Percentiles rank a stretch among this genome's conserved stretches.
phyloP scores from a whole-genome alignment of 2,797 vertebrate genomes.

The Salarias fasciatus region DNA sequence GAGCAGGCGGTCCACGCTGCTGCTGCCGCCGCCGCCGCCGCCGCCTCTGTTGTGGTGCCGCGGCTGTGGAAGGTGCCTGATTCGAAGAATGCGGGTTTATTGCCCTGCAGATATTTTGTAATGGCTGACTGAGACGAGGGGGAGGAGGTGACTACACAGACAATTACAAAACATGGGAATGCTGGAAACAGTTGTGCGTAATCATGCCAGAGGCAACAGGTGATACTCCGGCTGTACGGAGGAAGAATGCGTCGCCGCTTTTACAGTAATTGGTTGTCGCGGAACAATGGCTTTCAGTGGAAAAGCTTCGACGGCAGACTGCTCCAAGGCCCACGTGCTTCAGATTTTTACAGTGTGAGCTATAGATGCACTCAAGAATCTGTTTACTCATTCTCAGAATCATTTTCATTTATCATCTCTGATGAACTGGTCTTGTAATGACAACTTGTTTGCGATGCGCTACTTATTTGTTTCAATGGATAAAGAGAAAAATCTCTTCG shows the following conservation, averaged over 20 bases:
- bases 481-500: no score
- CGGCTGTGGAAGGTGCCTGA: conserved; percentile 30
- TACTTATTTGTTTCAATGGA: no score
- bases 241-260: no score
- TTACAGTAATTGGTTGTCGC: no score
- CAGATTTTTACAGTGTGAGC: no score
- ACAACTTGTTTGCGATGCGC: no score
- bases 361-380: no score
- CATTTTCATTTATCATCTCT: not conserved
- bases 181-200: conserved; percentile 52
- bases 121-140: conserved; percentile 44
- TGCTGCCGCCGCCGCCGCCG: conserved; percentile 6
- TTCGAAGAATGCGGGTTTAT: conserved; percentile 48
- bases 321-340: no score
- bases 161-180: conserved; percentile 67
- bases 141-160: conserved; percentile 58
- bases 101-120: conserved; percentile 54
- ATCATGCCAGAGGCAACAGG: conserved; percentile 52
- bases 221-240: conserved; percentile 26
- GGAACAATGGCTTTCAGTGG: no score
- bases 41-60: conserved; percentile 27
- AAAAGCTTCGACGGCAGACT: no score
- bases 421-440: no score
- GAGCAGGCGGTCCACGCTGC: conserved; percentile 25
- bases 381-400: no score